Base-by-base conservation (phyloP, 1,140 invertebrate genomes). In the Drosophila orena region DNA sequence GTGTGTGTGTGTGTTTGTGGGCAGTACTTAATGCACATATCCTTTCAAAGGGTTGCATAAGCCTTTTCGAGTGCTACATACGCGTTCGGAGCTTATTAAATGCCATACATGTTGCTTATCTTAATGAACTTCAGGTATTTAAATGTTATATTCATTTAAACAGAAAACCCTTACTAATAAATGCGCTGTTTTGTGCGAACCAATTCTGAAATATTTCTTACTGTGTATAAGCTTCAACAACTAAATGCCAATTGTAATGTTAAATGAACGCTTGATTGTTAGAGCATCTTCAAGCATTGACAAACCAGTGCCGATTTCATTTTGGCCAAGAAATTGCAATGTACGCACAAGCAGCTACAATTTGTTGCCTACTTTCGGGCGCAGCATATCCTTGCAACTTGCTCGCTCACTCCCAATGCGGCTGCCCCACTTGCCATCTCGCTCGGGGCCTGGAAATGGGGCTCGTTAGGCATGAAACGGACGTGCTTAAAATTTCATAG, bases 401-500 rank as follows among this genome's bases (percentile, higher is more conserved):
- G 15, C 40, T 27, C 20, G 22, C 43, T 65, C 43, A 12, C 40
- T 38, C 12, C 12, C 59, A 35, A 10, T 52, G 30, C 30, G 14
- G 24, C 35, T 47, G 27, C 7, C 35, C 14, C 15, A 43, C 40
- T 61, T 11, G 56, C 35, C 43, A 42, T 43, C 60, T 66, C 27
- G 44, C 27, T 68, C 12, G 50, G 35, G 46, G 61, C 40, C 78
- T 80, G 79, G 61, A 68, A 81, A 74, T 66, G 71, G 69, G 77
- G 75, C 83, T 86, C 83, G 83, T 88, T 86, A 86, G 83, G 85
- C 83, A 54, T 66, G 47, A 81, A 86, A 83, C 83, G 83, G 83
- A 86, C 83, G 83, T 86, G 83, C 83, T 86, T 86, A 86, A 86
- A 86, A 86, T 86, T 86, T 86, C 83, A 88, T 81, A 77, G 68